Base-by-base conservation (phyloP, 2,888 invertebrate genomes). In the Heliconius hortense region DNA sequence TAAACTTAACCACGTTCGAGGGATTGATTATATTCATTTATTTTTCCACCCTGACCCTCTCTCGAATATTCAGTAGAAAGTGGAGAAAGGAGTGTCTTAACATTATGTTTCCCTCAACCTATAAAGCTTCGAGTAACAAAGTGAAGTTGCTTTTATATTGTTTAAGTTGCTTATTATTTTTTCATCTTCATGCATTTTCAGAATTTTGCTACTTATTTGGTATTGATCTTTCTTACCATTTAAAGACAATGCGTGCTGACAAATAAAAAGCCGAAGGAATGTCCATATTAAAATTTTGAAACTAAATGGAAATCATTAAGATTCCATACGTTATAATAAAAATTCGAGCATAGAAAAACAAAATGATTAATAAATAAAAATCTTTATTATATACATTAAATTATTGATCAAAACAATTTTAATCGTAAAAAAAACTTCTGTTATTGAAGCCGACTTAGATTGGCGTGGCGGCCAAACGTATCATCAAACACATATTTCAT, bases 341-440 rank as follows among this genome's bases (percentile, higher is more conserved):
- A 7, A 72, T 10, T 21, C 2, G n/a, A 11, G n/a, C 8, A 28
- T 5, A 26, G 24, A 66, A 72, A 72, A 53, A 74, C 28, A 62
- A 35, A 43, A 48, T 1, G 35, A 74, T 60, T 79, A 85, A 88
- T 93, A 93, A 92, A 93, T 93, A 93, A 90, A 91, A 90, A 89
- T 89, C 88, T 93, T 92, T 93, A 93, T 92, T 93, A 91, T 91
- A 91, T 91, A 92, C 92, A 92, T 92, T 93, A 90, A 90, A 92
- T 92, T 90, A 92, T 88, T 87, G 87, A 88, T 88, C 88, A 87
- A 89, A 90, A 90, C 88, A 90, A 88, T 24, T 86, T 85, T 83
- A 86, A 89, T 88, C 81, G 82, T 89, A 88, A 88, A 85, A n/a
- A 35, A 84, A 89, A 89, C 92, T 90, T 93, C 92, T 85, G 91